Conservation (phyloP, 2,113 vertebrate species). For the Cynopterus brachyotis region DNA sequence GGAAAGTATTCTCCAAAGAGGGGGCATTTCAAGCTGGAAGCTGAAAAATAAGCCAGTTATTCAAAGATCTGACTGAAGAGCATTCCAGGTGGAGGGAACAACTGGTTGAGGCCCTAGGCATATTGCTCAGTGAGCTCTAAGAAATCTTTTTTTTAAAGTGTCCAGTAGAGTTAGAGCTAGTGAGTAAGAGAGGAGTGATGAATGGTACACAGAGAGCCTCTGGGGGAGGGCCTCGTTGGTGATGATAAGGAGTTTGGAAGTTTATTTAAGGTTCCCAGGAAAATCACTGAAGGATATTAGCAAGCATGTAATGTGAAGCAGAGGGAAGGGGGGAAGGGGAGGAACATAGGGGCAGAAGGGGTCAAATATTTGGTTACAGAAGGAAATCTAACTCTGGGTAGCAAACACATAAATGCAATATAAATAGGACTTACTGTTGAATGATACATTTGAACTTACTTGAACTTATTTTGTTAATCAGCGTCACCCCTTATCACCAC, state of each 20-base stretch:
- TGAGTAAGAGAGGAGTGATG: background rate
- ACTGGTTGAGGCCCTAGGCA: background rate
- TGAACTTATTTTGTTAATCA: too few relatives aligned
- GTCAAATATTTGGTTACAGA: too few relatives aligned
- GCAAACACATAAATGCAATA: too few relatives aligned
- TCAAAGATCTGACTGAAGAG: background rate
- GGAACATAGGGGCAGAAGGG: too few relatives aligned
- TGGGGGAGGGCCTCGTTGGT: fast-evolving
- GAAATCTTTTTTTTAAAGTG: background rate
- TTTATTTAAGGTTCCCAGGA: background rate
- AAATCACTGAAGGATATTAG: background rate
- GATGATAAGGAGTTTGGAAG: background rate
- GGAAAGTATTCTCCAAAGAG: background rate
- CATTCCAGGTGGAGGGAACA: background rate
- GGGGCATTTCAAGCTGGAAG: background rate
- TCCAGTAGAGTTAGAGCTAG: background rate
- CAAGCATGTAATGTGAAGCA: background rate
- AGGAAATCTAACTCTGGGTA: too few relatives aligned
- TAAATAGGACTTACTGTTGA: too few relatives aligned
- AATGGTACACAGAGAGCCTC: background rate
- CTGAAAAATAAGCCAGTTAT: background rate
- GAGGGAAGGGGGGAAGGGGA: too few relatives aligned
- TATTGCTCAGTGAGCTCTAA: background rate
- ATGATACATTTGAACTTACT: too few relatives aligned
- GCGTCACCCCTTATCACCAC: too few relatives aligned